Conservation (phyloP, 2,797 vertebrate species). For the Danio tinwini region DNA sequence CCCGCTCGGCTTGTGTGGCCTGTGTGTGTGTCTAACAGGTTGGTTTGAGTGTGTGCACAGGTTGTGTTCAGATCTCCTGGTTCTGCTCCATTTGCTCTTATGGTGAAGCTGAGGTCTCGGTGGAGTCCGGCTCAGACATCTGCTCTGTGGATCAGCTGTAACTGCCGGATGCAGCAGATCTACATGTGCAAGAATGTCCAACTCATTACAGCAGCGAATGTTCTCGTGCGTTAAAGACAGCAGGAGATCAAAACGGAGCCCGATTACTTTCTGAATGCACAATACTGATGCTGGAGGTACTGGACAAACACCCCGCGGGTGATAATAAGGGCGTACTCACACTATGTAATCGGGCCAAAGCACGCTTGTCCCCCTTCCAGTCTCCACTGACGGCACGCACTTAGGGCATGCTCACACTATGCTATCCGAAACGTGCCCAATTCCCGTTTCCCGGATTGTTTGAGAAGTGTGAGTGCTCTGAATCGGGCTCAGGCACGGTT, state of each 20-base stretch:
- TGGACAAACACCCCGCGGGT: too few species aligned
- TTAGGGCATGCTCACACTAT: too few species aligned
- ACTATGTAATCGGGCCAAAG: too few species aligned
- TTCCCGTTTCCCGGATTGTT: too few species aligned
- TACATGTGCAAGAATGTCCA: slow-evolving; percentile 65
- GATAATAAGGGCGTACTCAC: too few species aligned
- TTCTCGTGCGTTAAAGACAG: neutral
- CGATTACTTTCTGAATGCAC: neutral
- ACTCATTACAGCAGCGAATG: slow-evolving; percentile 47
- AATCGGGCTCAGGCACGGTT: too few species aligned
- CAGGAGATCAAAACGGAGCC: neutral
- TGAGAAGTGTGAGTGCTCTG: too few species aligned
- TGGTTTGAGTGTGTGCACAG: slow-evolving; percentile 44
- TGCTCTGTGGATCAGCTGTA: slow-evolving; percentile 78
- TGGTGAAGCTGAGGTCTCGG: slow-evolving; percentile 44
- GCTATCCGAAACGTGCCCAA: too few species aligned
- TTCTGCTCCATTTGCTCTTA: slow-evolving; percentile 33
- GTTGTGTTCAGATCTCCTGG: slow-evolving; percentile 27
- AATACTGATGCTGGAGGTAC: neutral
- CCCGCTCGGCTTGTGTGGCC: neutral
- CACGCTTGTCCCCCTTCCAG: too few species aligned
- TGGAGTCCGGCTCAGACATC: slow-evolving; percentile 72
- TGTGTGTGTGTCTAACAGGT: slow-evolving; percentile 11
- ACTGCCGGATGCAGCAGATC: slow-evolving; percentile 76
- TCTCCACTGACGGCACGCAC: too few species aligned